Percentiles rank a stretch among this genome's conserved stretches.
Conservation (phyloP, 1,140 invertebrate species). For the Lysiphlebus fabarum region DNA sequence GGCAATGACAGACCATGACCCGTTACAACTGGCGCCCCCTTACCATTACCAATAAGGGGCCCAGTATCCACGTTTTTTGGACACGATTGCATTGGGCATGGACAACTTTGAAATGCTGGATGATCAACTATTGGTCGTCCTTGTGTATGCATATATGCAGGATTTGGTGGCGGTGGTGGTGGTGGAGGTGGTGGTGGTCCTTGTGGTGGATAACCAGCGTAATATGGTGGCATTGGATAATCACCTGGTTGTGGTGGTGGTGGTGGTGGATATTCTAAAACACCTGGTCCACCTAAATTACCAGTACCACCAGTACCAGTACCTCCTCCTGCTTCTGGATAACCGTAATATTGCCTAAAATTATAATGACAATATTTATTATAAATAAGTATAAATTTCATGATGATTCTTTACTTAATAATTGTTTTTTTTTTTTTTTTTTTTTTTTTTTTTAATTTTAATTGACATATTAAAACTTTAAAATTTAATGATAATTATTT, state of each 20-base stretch:
- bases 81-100: constrained; percentile 85
- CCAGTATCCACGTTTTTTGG: constrained; percentile 96
- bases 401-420: no score
- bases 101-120: constrained; percentile 66
- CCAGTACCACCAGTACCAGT: constrained; percentile 41
- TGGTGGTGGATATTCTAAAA: constrained; percentile 49
- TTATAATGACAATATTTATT: constrained; percentile 12
- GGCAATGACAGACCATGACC: constrained; percentile 63
- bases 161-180: constrained; percentile 62
- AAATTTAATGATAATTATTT: constrained; percentile 15
- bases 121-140: constrained; percentile 55
- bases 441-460: neutral
- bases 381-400: no score
- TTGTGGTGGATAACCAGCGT: constrained; percentile 56
- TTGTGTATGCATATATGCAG: constrained; percentile 55
- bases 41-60: constrained; percentile 86
- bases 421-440: no score
- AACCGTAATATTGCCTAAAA: constrained; percentile 49
- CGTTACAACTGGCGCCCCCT: constrained; percentile 67
- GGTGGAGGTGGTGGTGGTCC: constrained; percentile 67
- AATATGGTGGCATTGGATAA: constrained; percentile 46
- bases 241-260: constrained; percentile 46
- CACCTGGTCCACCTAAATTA: constrained; percentile 25
- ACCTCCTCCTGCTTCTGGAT: constrained; percentile 45
- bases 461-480: no score